Percentiles rank a stretch among this genome's conserved stretches.
These are phyloP conservation scores for Neodontobutis hainanensis DNA, from an alignment of 2,113 vertebrate genomes.

Conservation along the genomic window DNA sequence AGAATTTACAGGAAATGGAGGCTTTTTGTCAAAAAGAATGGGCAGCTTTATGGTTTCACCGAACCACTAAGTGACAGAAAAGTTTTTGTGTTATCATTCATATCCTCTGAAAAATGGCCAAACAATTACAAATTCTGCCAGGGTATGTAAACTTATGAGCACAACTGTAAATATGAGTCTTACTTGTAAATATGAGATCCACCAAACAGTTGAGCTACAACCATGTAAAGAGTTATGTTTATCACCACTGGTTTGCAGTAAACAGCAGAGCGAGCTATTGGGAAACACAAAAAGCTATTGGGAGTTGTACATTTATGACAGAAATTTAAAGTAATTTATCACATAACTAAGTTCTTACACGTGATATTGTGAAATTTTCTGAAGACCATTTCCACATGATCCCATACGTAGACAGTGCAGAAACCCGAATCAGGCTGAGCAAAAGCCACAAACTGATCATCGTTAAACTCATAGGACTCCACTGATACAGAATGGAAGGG, in stretches of 20 bases:
- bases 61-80: too few relatives aligned
- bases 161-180: slow-evolving; percentile 21
- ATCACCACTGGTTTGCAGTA: slow-evolving; percentile 96
- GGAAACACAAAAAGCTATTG: slow-evolving; percentile 14
- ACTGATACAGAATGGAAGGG: slow-evolving; percentile 91
- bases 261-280: slow-evolving; percentile 88
- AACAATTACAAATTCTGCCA: too few relatives aligned
- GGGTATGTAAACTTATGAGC: too few relatives aligned
- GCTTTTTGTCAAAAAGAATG: too few relatives aligned
- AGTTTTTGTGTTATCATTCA: too few relatives aligned
- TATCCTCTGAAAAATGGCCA: too few relatives aligned
- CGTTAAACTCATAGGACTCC: slow-evolving; percentile 87
- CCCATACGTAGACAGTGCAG: slow-evolving; percentile 90
- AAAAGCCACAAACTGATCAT: slow-evolving; percentile 87
- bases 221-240: slow-evolving; percentile 87
- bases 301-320: background rate
- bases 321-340: background rate
- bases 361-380: slow-evolving; percentile 89
- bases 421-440: slow-evolving; percentile 89
- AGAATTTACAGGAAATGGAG: too few relatives aligned
- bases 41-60: too few relatives aligned
- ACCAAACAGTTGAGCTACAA: slow-evolving; percentile 93
- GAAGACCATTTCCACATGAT: slow-evolving; percentile 91
- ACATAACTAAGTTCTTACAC: slow-evolving; percentile 74
- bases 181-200: slow-evolving; percentile 95